A percentile compares a stretch with the other conserved stretches of the same genome.
These are phyloP conservation scores for Holocentrus rufus DNA, from an alignment of 2,797 vertebrate species.

Conservation along the genomic window DNA sequence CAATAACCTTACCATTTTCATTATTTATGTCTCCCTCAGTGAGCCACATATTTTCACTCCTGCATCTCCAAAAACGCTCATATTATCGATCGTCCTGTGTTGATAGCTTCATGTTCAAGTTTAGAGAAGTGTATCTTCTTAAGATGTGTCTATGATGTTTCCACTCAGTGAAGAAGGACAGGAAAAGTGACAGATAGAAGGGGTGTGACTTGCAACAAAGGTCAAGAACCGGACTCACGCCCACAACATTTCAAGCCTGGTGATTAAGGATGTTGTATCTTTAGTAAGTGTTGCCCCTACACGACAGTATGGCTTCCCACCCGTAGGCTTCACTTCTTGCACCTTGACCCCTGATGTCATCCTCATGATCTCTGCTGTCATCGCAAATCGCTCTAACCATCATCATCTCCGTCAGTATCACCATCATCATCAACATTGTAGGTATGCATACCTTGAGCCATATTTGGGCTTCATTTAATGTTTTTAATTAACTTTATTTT, in stretches of 20 bases:
- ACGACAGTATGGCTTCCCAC: slow-evolving; percentile 7
- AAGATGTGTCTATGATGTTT: slow-evolving; percentile 9
- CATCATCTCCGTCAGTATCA: background rate
- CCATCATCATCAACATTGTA: slow-evolving; percentile 7
- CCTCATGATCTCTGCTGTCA: slow-evolving; percentile 20
- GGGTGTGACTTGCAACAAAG: background rate
- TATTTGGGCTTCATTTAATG: background rate
- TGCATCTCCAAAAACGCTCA: no score
- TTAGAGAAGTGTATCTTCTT: background rate
- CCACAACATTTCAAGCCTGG: slow-evolving; percentile 8
- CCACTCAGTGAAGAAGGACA: slow-evolving; percentile 34
- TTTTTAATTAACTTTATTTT: slow-evolving; percentile 6
- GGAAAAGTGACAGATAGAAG: slow-evolving; percentile 14
- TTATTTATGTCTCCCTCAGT: background rate
- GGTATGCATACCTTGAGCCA: slow-evolving; percentile 34
- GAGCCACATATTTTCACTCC: background rate
- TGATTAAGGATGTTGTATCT: slow-evolving; percentile 15
- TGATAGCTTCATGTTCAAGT: no score
- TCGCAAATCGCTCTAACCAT: background rate
- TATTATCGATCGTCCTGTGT: no score
- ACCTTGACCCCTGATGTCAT: slow-evolving; percentile 30
- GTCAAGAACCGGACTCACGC: background rate
- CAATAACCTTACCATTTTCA: background rate
- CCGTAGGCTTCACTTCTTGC: slow-evolving; percentile 27
- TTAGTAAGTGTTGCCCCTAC: slow-evolving; percentile 8